These are phyloP conservation scores for Drosophila albomicans DNA, from an alignment of 1,140 invertebrate species.

Conservation along the genomic window DNA sequence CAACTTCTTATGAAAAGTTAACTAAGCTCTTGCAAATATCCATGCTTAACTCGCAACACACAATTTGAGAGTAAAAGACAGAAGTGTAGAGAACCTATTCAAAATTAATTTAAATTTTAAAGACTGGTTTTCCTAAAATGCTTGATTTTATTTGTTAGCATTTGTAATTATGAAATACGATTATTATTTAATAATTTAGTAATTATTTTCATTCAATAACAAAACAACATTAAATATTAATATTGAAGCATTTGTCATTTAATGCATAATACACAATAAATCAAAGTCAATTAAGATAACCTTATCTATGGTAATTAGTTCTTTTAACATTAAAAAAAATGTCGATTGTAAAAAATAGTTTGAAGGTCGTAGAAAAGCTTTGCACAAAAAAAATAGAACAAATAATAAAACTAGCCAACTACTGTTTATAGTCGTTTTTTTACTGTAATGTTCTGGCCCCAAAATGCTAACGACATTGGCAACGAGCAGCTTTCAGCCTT, in stretches of 20 bases:
- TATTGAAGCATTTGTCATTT: no score
- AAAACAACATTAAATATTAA: no score
- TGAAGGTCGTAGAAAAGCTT: slow-evolving; percentile 22
- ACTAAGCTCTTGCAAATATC: slow-evolving; percentile 3
- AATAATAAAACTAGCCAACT: slow-evolving; percentile 17
- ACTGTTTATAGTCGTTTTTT: slow-evolving; percentile 44
- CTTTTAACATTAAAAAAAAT: slow-evolving; percentile 6
- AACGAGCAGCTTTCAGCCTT: slow-evolving; percentile 49
- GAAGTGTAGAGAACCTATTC: no score
- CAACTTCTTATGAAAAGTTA: slow-evolving; percentile 21
- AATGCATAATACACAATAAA: no score
- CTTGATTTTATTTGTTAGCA: no score
- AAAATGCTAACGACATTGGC: slow-evolving; percentile 72
- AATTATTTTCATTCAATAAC: no score
- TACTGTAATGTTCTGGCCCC: slow-evolving; percentile 42
- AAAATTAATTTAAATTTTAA: no score
- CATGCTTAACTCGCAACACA: neutral
- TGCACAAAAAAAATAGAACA: slow-evolving; percentile 5
- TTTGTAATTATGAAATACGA: no score
- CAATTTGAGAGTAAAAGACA: no score
- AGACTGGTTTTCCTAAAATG: no score
- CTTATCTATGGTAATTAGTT: slow-evolving; percentile 27
- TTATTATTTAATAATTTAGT: no score
- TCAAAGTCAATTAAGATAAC: neutral
- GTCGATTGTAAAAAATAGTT: neutral